Evolutionary conservation across 2,113 vertebrate species (phyloP), one percentile per base, ranked within the genome.

Genomic region (Nycticryphes semicollaris): DNA sequence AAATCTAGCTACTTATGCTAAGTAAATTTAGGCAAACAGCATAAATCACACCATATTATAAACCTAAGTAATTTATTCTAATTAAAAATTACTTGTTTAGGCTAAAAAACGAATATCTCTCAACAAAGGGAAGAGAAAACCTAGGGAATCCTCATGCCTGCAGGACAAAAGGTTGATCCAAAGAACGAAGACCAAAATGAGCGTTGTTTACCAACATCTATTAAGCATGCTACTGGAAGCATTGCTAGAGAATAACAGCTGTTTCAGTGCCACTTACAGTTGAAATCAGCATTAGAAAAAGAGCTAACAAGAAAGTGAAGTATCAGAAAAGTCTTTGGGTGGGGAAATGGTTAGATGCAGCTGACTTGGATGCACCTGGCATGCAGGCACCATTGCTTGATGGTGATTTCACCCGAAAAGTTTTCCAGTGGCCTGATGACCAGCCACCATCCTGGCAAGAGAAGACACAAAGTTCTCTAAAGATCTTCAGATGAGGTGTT

Each of bases 341-440:
- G 51, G 10, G 14, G 35, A 84, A 73, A 81, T 35, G 1, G 11
- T 51, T 87, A 35, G 24, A 68, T 45, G 21, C 22, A 86, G 8
- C 9, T 31, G 51, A 63, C 30, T 84, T 50, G 66, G 33, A 51
- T 74, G 9, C 3, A 63, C 10, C 10, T 70, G 51, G 3, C 5
- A 45, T 18, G 10, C 0, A 47, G 25, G 3, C 8, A 64, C 2
- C 9, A 33, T 4, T 8, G 18, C 24, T 31, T 8, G 2, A 7
- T 18, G 7, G 21, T 43, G 23, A 77, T 31, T 66, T 62, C 4
- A 37, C 1, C 0, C 54, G 7, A 1, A 51, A 31, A 45, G 6
- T 28, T 82, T 94, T 74, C 17, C 10, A 39, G 21, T 0, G 0
- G 9, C 7, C 22, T 27, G 13, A 19, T 2, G 1, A 59, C 16